Evolutionary conservation across 2,888 invertebrate genomes (phyloP).

Genomic region (Octodonta nipae): DNA sequence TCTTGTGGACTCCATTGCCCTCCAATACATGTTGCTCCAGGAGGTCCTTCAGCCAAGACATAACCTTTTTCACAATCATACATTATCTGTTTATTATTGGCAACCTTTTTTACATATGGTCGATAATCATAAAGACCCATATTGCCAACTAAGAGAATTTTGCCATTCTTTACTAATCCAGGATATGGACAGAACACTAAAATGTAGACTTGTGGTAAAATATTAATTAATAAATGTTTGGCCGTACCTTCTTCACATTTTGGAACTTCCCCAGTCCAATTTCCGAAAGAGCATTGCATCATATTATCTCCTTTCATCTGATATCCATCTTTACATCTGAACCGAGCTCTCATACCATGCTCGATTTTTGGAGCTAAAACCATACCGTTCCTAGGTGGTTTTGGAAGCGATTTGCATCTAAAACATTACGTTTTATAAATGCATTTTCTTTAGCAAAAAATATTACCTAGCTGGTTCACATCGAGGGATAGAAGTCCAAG

Average conservation of each 20-base stretch:
- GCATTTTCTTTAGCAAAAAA: no score
- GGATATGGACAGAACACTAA: conserved; percentile 85
- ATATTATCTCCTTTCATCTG: conserved; percentile 57
- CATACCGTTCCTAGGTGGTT: conserved; percentile 79
- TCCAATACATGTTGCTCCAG: conserved; percentile 88
- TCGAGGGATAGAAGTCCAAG: conserved; percentile 86
- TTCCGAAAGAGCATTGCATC: conserved; percentile 83
- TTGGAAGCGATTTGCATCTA: conserved; percentile 34
- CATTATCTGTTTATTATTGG: conserved; percentile 88
- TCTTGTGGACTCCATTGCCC: conserved; percentile 87
- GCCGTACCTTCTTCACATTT: conserved; percentile 68
- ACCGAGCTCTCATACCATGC: conserved; percentile 88
- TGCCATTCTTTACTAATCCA: conserved; percentile 76
- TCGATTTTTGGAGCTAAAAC: conserved; percentile 95
- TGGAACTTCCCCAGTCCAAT: conserved; percentile 84
- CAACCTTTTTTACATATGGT: conserved; percentile 79
- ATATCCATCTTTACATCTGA: conserved; percentile 87
- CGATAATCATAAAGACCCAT: conserved; percentile 93
- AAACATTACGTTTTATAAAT: conserved; percentile 1
- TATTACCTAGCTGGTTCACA: conserved; percentile 61
- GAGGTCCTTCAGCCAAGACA: conserved; percentile 72
- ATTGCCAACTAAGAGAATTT: conserved; percentile 82
- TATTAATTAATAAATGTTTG: conserved; percentile 54
- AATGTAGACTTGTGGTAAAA: conserved; percentile 21
- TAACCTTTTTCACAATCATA: conserved; percentile 90